Evolutionary conservation across 2,888 invertebrate species (phyloP), one percentile per base, ranked within the genome.

Genomic region (Branchellion lobata): DNA sequence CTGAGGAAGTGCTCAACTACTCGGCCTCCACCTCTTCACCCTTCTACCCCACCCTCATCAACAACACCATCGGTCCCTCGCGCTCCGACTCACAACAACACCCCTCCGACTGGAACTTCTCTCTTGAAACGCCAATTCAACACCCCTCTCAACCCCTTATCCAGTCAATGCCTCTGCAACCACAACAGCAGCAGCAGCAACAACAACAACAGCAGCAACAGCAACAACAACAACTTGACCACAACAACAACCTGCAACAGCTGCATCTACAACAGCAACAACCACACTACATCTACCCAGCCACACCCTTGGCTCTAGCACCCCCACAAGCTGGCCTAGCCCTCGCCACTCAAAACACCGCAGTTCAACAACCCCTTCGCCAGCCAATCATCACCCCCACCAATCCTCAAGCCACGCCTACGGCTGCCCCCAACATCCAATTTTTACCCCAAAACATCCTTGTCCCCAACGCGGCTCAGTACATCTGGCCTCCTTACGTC

Each of bases 371-470:
- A n/a, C 40, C 40, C 5, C 61, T 57, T 5, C 47, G 47, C 47
- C 47, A 47, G 47, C 18, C 47, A 18, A 57, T 57, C 61, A n/a
- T n/a, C 61, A n/a, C 61, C 61, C 61, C 21, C n/a, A 47, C 47
- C 47, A 47, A 47, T 18, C 47, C 47, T 18, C 47, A 47, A 18
- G 61, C 61, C 21, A n/a, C 61, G 3, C 61, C 61, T n/a, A 5
- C 61, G 21, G 61, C 61, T n/a, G n/a, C 61, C 61, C 14, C 61
- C n/a, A 57, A 57, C 61, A 57, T 57, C 61, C 61, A 57, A n/a
- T 24, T 57, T 8, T 18, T 57, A n/a, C 61, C 61, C 14, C 61
- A 57, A n/a, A 57, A 57, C 61, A 24, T 57, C 24, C n/a, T 57
- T 3, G 11, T 57, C 3, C 61, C 21, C 3, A 57, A 57, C 24